Base-by-base conservation (phyloP, 2,888 invertebrate species). In the Cylloceria caligata region DNA sequence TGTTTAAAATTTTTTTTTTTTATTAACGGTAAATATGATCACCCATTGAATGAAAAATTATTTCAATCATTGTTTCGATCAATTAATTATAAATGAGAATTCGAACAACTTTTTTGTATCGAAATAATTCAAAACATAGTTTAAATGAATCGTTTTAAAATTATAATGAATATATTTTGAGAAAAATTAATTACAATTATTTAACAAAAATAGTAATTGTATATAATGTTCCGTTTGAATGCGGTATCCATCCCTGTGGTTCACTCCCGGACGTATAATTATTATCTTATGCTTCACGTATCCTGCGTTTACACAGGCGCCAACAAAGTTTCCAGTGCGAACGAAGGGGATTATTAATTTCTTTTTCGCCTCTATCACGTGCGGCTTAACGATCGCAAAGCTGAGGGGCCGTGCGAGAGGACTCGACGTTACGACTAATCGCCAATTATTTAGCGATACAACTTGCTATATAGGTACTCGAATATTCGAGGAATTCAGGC, bases 301-400 rank as follows among this genome's bases (percentile, higher is more conserved):
- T 57, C n/a, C 55, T n/a, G n/a, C 30, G 55, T 30, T 4, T 30
- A 6, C 30, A 30, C 30, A 30, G n/a, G 24, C 27, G 11, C 27
- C 55, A 27, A 57, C 55, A 57, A 57, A 57, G 55, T 30, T 57
- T 30, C 55, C 13, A n/a, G 52, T 60, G 45, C 42, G 11, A n/a
- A n/a, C 36, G 30, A 62, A 49, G 21, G 42, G 42, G 42, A 2
- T 67, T 67, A 47, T 71, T 71, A 47, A 34, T 68, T 64, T 78
- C 30, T 78, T 49, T 78, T 30, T 62, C 62, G 60, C 24, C 47
- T 52, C 34, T 21, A 64, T 64, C 75, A 45, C 45, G 65, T 72
- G 52, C 49, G 76, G 67, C 76, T 68, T 83, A 82, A 84, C 83
- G 84, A 84, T 83, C 49, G 30, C 24, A 21, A 74, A 76, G 71